Evolutionary conservation across 2,113 vertebrate species (phyloP), one percentile per base, ranked within the genome.

Genomic region (Micromys minutus): DNA sequence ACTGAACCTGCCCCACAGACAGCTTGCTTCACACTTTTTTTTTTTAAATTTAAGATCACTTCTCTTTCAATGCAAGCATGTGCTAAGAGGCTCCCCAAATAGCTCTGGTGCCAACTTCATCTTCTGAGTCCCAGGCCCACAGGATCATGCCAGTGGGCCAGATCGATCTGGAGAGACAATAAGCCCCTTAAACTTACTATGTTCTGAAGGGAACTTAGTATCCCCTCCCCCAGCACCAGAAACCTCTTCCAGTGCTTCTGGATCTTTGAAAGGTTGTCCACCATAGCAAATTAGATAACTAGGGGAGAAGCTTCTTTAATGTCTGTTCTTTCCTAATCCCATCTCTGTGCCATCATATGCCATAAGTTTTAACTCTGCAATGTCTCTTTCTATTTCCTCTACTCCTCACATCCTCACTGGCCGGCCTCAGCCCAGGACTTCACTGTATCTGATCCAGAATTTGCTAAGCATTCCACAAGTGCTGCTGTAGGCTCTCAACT

Each of bases 151-250:
- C 47, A 91, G 29, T 3, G 22, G 52, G 39, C 21, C 65, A 67
- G 84, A 81, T 94, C n/a, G 0, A n/a, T 72, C 39, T 93, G 36
- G 3, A 72, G 50, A 39, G n/a, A 21, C 76, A 61, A 76, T 17
- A 52, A 90, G 39, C 0, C 39, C 39, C 39, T 96, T 65, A 55
- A 52, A 88, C 31, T 77, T 47, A 39, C 15, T 65, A 61, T 2
- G 65, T 72, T 93, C 80, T 89, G 88, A 95, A 93, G 31, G 65
- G 17, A 88, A 90, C 19, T 69, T 76, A 55, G 4, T 65, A 42
- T 90, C 57, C 42, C 57, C 57, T 96, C 45, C 52, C 26, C 21
- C 8, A 21, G 15, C 4, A 86, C 16, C 34, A 7, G 15, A 90
- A 67, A 86, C 11, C 61, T 95, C 50, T 36, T 87, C 59, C 75